Percentiles rank a stretch among this genome's conserved stretches.
These are phyloP conservation scores for Acanthococcus lagerstroemiae DNA, from an alignment of 2,888 invertebrate species.

Conservation along the genomic window DNA sequence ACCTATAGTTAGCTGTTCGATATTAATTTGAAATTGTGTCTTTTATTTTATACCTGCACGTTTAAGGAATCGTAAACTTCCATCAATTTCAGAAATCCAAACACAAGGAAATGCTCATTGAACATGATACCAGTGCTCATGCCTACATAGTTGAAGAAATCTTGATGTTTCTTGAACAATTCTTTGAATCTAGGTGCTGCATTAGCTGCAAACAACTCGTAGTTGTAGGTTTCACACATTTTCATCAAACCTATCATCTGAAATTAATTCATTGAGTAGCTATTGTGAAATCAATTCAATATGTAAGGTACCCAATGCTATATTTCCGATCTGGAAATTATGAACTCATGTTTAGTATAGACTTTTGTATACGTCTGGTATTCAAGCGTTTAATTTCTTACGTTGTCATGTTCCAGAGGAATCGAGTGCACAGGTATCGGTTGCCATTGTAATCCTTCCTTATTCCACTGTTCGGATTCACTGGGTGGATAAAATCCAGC, in stretches of 20 bases:
- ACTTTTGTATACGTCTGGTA: too few relatives aligned
- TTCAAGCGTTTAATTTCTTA: not conserved
- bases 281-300: too few relatives aligned
- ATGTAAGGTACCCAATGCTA: too few relatives aligned
- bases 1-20: too few relatives aligned
- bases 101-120: conserved; percentile 2
- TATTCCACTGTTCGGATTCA: not conserved
- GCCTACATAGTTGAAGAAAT: conserved; percentile 30
- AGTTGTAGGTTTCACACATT: conserved; percentile 22
- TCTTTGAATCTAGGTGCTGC: conserved; percentile 14
- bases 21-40: too few relatives aligned
- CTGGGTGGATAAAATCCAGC: not conserved
- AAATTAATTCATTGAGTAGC: too few relatives aligned
- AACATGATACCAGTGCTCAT: conserved; percentile 24
- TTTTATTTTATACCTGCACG: conserved; percentile 44
- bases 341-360: too few relatives aligned
- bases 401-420: not conserved
- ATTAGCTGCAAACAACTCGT: conserved; percentile 27
- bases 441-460: not conserved
- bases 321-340: too few relatives aligned
- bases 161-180: conserved; percentile 26
- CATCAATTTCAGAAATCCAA: conserved; percentile 18
- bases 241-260: conserved; percentile 30
- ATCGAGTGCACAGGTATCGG: not conserved
- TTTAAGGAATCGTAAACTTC: conserved; percentile 32